Base-by-base conservation (phyloP, 2,797 vertebrate genomes). In the Sciurus carolinensis region DNA sequence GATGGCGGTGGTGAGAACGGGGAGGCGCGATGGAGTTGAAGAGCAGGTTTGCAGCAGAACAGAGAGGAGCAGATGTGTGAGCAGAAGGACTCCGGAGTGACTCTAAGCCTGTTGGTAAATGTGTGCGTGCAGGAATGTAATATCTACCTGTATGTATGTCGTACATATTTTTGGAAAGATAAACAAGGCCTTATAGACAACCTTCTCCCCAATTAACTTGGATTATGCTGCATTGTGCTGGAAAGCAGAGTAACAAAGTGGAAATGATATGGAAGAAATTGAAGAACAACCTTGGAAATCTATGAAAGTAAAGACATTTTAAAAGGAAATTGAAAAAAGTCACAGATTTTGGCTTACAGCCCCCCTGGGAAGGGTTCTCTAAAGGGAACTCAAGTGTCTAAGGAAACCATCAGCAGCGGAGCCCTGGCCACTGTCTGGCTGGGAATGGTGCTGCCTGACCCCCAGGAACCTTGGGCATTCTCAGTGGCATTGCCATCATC, bases 231-330 rank as follows among this genome's bases (percentile, higher is more conserved):
- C 64, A 36, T 20, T 67, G 62, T 59, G 71, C 26, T 67, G 44
- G 22, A 52, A 91, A 81, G 66, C 50, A 36, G 59, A 76, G 26
- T 69, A 52, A 59, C 85, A 71, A 80, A 73, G 47, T 85, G 26
- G 73, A 93, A 91, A 76, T 88, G 50, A 71, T 57, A 59, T 10
- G 57, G 64, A 79, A 64, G 72, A 84, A 88, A 91, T 15, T 18
- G 57, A 87, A 5, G 47, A 30, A 12, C 30, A n/a, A 66, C 26
- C 36, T 64, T 79, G 62, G 24, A 77, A 87, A 77, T 90, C 69
- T 15, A 36, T 39, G 24, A n/a, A 4, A 67, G 82, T 52, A 57
- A 73, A 75, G n/a, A 79, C 54, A 17, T 75, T 93, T 83, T 42
- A 12, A 42, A 79, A 80, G 57, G 28, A 14, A 83, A 79, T 75